These are phyloP conservation scores for Bombus turneri DNA, from an alignment of 1,140 invertebrate genomes.

Conservation along the genomic window DNA sequence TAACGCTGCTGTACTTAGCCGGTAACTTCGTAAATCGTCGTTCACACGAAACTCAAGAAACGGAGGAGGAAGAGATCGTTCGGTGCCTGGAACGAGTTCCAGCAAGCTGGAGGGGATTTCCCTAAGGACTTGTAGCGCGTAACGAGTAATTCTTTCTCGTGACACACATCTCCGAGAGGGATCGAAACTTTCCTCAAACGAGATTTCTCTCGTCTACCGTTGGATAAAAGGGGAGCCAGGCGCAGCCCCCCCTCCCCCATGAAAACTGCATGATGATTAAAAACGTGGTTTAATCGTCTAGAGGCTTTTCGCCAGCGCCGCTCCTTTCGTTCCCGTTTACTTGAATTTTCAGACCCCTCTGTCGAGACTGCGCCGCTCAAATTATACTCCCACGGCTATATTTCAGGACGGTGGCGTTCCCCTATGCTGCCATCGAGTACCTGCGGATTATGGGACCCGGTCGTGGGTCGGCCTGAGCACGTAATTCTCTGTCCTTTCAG, in stretches of 20 bases:
- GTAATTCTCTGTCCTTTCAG: constrained; percentile 48
- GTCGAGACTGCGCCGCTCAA: neutral
- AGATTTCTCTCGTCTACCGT: neutral
- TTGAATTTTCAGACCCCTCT: neutral
- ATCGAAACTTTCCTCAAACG: neutral
- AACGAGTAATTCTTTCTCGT: constrained; percentile 32
- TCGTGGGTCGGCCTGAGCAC: neutral
- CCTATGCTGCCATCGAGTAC: neutral
- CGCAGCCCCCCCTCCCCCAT: no score
- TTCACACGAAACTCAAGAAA: neutral
- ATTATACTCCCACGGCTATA: constrained; percentile 1
- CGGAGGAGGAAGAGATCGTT: neutral
- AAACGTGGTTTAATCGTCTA: neutral
- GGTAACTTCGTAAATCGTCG: constrained; percentile 12
- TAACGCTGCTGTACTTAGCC: neutral
- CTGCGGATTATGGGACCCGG: constrained; percentile 39
- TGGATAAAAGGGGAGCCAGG: neutral
- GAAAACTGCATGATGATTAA: neutral
- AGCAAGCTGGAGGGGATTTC: constrained; percentile 6
- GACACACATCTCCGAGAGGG: no score
- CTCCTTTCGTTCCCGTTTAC: neutral
- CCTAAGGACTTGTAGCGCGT: constrained; percentile 9
- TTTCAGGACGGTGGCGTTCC: neutral
- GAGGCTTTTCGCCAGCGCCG: neutral
- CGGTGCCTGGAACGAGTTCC: no score